phyloP scores from a whole-genome alignment of 2,113 vertebrate genomes.

The Psittacara wagleri region DNA sequence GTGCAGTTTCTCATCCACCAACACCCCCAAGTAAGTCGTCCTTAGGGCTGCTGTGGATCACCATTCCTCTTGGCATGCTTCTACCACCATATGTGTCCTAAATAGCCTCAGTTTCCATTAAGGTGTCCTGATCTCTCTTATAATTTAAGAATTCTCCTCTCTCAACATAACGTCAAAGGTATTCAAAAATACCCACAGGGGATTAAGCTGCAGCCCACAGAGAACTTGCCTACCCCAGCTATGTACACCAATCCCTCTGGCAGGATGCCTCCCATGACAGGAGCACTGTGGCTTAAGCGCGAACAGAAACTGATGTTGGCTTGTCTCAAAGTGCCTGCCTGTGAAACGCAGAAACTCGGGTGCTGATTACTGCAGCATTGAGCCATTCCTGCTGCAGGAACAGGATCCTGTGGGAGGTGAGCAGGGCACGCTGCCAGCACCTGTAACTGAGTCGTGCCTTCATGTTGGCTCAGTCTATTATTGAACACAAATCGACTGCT shows the following conservation, averaged over 20 bases:
- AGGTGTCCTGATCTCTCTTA: neutral
- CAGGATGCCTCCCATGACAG: neutral
- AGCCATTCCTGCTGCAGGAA: constrained; percentile 2
- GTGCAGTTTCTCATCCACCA: neutral
- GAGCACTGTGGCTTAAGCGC: neutral
- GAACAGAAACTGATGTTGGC: neutral
- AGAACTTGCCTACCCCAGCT: neutral
- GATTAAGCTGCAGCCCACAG: neutral
- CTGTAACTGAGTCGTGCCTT: neutral
- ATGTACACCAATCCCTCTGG: neutral
- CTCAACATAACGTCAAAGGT: neutral
- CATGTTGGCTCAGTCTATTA: neutral
- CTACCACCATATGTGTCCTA: neutral
- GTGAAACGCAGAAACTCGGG: neutral
- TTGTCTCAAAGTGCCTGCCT: fast-evolving
- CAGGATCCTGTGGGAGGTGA: constrained; percentile 17
- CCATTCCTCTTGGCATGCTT: neutral
- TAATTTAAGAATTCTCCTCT: neutral
- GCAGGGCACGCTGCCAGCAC: neutral
- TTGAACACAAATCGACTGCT: neutral
- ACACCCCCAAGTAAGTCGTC: neutral
- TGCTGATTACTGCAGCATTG: neutral
- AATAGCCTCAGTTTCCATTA: neutral
- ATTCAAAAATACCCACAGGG: neutral
- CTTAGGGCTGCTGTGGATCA: neutral